Evolutionary conservation across 2,888 invertebrate species (phyloP).

Genomic region (Bombylius major): DNA sequence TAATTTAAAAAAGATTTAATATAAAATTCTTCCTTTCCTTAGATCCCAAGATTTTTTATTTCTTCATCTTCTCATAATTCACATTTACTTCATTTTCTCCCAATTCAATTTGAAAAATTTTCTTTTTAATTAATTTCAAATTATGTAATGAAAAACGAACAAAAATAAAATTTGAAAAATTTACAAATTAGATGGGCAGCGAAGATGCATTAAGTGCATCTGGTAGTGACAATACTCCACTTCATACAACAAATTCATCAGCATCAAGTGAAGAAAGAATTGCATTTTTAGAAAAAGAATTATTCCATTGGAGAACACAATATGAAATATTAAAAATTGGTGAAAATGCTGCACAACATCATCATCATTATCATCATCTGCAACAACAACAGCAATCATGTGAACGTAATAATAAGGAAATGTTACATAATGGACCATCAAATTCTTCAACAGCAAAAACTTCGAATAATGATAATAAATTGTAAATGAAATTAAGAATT

Average conservation of each 20-base stretch:
- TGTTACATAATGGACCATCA: constrained; percentile 10
- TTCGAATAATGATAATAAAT: constrained; percentile 11
- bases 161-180: too few relatives aligned
- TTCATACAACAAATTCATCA: constrained; percentile 19
- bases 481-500: background rate
- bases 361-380: constrained; percentile 5
- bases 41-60: too few relatives aligned
- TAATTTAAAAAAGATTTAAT: too few relatives aligned
- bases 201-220: constrained; percentile 47
- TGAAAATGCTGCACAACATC: constrained; percentile 14
- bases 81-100: too few relatives aligned
- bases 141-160: too few relatives aligned
- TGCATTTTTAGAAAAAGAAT: constrained; percentile 47
- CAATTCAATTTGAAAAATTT: too few relatives aligned
- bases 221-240: constrained; percentile 33
- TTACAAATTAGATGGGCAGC: constrained; percentile 42
- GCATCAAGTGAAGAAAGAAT: constrained; percentile 32
- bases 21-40: too few relatives aligned
- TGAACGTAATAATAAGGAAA: constrained; percentile 10
- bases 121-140: too few relatives aligned
- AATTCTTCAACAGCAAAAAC: background rate
- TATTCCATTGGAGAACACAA: constrained; percentile 61
- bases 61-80: too few relatives aligned
- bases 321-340: constrained; percentile 53
- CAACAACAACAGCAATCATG: background rate